These are phyloP conservation scores for Lasius platythorax DNA, from an alignment of 2,888 invertebrate genomes.

Conservation along the genomic window DNA sequence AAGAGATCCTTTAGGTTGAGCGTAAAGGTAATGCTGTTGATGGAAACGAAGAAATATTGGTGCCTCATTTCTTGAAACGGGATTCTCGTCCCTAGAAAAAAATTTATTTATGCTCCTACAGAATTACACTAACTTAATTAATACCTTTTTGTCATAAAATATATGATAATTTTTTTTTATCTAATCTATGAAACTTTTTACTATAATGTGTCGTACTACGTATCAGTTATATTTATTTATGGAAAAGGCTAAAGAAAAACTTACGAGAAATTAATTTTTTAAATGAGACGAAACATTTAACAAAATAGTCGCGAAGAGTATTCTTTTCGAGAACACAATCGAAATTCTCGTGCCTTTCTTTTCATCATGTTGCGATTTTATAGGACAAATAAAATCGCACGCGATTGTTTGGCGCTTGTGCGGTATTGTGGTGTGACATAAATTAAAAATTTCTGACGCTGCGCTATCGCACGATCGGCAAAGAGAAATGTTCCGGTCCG, in stretches of 20 bases:
- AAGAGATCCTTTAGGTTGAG: constrained; percentile 50
- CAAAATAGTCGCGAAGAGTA: not conserved
- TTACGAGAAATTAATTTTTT: constrained; percentile 2
- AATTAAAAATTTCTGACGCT: constrained; percentile 56
- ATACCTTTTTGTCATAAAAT: not conserved
- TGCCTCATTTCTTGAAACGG: constrained; percentile 43
- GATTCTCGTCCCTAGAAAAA: constrained; percentile 52
- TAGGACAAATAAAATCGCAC: constrained; percentile 8
- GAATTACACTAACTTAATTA: constrained; percentile 7
- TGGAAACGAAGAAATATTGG: constrained; percentile 60
- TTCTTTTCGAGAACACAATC: constrained; percentile 4
- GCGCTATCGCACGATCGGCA: constrained; percentile 19
- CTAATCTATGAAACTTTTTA: not conserved
- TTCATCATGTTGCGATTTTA: not conserved
- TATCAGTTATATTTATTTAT: not conserved
- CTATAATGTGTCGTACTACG: not conserved
- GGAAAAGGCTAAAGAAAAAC: not conserved
- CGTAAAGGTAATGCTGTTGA: constrained; percentile 61
- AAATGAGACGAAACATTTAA: not conserved
- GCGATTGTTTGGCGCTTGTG: not conserved
- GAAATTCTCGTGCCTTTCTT: not conserved
- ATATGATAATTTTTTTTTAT: not conserved
- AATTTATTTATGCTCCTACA: constrained; percentile 43
- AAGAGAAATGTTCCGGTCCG: constrained; percentile 48
- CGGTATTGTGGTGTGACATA: constrained; percentile 18